Conservation (phyloP, 2,113 vertebrate species). For the Charina bottae region DNA sequence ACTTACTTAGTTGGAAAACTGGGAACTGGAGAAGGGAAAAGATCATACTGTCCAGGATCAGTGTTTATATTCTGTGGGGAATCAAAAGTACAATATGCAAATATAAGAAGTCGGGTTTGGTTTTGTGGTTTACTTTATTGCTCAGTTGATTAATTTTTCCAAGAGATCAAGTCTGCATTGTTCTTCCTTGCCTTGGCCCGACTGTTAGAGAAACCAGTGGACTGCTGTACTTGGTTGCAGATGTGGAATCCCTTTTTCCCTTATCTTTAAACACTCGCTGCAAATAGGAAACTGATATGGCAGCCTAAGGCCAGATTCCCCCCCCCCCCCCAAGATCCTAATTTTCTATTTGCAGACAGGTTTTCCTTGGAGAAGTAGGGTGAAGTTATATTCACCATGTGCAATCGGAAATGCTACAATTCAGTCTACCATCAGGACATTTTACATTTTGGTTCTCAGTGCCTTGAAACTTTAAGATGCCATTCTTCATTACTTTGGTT, state of each 20-base stretch:
- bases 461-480: not conserved
- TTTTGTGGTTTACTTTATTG: not conserved
- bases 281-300: not conserved
- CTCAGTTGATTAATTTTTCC: not conserved
- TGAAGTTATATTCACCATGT: not conserved
- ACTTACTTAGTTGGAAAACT: constrained; percentile 81
- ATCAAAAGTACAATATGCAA: constrained; percentile 4
- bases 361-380: not conserved
- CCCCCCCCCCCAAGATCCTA: not conserved
- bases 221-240: not conserved
- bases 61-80: constrained; percentile 70
- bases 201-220: not conserved
- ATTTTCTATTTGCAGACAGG: not conserved
- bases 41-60: constrained; percentile 72
- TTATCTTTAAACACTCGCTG: not conserved
- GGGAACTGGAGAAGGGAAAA: constrained; percentile 68
- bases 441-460: not conserved
- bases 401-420: not conserved
- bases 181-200: not conserved
- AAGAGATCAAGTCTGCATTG: not conserved
- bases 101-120: constrained; percentile 21
- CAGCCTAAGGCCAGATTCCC: not conserved
- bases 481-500: not conserved
- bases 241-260: not conserved
- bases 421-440: not conserved